A percentile compares a stretch with the other conserved stretches of the same genome.
These are phyloP conservation scores for Ailurus styani DNA, from an alignment of 2,113 vertebrate genomes.

Conservation along the genomic window DNA sequence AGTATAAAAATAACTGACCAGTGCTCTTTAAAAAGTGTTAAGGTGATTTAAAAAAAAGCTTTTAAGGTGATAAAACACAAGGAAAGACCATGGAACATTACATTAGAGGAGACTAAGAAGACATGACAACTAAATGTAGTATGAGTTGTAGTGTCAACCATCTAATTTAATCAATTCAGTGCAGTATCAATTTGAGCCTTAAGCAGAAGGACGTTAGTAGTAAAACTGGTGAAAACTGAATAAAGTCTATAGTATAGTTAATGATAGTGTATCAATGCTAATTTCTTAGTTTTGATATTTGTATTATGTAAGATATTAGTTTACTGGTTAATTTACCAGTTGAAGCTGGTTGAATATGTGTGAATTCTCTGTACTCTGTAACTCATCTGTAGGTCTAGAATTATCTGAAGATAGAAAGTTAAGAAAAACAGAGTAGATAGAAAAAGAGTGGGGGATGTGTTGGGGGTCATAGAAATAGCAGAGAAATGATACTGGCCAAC, in stretches of 20 bases:
- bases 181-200: not conserved
- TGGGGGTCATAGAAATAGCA: not conserved
- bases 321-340: too few relatives aligned
- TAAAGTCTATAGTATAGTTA: not conserved
- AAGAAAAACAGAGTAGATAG: not conserved
- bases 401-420: not conserved
- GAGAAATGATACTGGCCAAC: not conserved
- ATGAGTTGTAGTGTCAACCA: not conserved
- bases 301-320: not conserved
- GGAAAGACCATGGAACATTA: not conserved
- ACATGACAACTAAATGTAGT: not conserved
- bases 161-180: not conserved
- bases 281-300: conserved; percentile 15
- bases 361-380: not conserved
- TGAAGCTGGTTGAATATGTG: not conserved
- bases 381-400: not conserved
- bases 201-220: not conserved
- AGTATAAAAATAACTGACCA: not conserved
- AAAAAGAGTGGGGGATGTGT: not conserved
- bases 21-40: not conserved
- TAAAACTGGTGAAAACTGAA: not conserved
- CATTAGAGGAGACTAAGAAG: not conserved
- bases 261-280: not conserved
- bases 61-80: not conserved
- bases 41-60: not conserved